Base-by-base conservation (phyloP, 2,797 vertebrate species). In the Mormyrops attenuatus region DNA sequence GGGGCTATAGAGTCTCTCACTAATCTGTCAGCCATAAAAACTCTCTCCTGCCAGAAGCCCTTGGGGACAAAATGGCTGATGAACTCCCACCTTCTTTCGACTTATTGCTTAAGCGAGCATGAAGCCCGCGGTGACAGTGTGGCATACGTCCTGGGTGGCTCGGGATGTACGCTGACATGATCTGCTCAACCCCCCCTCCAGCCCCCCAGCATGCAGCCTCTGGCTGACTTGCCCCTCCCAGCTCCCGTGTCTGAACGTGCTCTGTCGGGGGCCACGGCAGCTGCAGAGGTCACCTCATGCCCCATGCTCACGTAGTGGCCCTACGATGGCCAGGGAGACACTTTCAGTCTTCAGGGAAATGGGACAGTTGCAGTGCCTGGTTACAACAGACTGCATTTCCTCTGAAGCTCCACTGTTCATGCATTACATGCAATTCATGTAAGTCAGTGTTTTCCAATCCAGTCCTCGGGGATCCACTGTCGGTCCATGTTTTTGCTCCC, bases 101-200 rank as follows among this genome's bases (percentile, higher is more conserved):
- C 80, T 52, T 85, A 89, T 41, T 89, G 87, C 87, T 88, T 85
- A 89, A 90, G 87, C 50, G 80, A 88, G 87, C 89, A 88, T 89
- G 89, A 90, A 90, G 89, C 86, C 41, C 57, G 55, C 85, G 82
- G 55, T 57, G 66, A 88, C 89, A 89, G 50, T 89, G 90, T 88
- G 55, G 88, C 89, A 49, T 66, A 53, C 85, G 89, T 69, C 73
- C 88, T 85, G 92, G 91, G 89, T 89, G 92, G 91, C 90, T 93
- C 91, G 85, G 53, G 89, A 87, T 89, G 30, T 87, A 87, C 89
- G 73, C 63, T 89, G 85, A 89, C 89, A 89, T 89, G 85, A 89
- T 89, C 89, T 89, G 50, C 85, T 89, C 86, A 26, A 1, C 9
- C 44, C 44, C 60, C 11, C 80, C 80, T 17, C 44, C 17, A n/a